Base-by-base conservation (phyloP, 2,888 invertebrate species). In the Sialis fuliginosa region DNA sequence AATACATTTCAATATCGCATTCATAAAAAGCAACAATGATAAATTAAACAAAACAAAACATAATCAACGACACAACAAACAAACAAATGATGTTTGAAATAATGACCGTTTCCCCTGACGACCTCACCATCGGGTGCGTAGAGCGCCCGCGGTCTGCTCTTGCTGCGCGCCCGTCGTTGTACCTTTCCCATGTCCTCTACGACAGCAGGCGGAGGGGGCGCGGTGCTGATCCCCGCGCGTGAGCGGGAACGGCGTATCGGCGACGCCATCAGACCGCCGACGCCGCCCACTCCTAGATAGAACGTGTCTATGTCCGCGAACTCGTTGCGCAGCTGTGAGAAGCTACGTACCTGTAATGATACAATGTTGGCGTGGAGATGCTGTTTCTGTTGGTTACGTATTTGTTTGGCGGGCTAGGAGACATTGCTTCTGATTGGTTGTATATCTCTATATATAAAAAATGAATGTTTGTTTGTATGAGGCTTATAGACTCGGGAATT, bases 241-340 rank as follows among this genome's bases (percentile, higher is more conserved):
- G 80, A 78, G 48, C 81, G 66, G 3, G 79, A 78, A 54, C 81
- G 68, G 53, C 81, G 66, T 37, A 78, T 72, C 1, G 81, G 80
- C 1, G 81, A 80, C 64, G 75, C 56, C 60, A 63, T 55, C 9
- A 45, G n/a, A 10, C 13, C 54, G 40, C 64, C 60, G 6, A 70
- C 60, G 12, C 62, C 56, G 2, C 72, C 73, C 5, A 68, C 67
- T 8, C 82, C 81, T 60, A 91, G 70, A 62, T 90, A 90, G 66
- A 93, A 93, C 5, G 89, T 89, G 61, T 91, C 90, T 46, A 89
- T 81, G 57, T 90, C 89, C 9, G 87, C 83, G 59, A 91, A 89
- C 62, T 93, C 93, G 62, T 91, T 89, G 43, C 92, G 76, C 46
- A 95, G 68, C 58, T 93, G 93, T 0, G 92, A 91, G 64, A 92